Evolutionary conservation across 2,113 vertebrate genomes (phyloP).

Genomic region (Oriolus oriolus): DNA sequence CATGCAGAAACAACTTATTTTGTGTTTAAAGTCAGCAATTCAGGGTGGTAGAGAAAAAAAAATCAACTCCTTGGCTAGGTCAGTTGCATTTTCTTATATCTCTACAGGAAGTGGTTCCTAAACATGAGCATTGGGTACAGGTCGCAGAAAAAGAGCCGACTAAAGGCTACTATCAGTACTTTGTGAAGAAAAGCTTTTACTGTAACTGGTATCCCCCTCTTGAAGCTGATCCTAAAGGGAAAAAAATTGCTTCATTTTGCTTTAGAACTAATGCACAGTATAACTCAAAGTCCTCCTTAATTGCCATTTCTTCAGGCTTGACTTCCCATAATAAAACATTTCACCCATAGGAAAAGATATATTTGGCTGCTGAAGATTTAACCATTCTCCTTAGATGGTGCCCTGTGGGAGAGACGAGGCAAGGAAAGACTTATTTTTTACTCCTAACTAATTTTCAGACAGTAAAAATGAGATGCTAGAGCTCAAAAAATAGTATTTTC

Average conservation of each 20-base stretch:
- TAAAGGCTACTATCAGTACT: background rate
- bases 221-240: background rate
- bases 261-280: background rate
- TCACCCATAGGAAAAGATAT: background rate
- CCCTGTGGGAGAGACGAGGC: background rate
- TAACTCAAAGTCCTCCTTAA: slow-evolving; percentile 39
- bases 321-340: background rate
- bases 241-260: background rate
- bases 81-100: background rate
- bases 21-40: background rate
- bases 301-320: slow-evolving; percentile 24
- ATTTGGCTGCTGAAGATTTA: background rate
- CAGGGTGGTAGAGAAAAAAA: background rate
- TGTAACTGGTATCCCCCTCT: background rate
- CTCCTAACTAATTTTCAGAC: background rate
- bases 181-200: background rate
- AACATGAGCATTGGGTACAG: background rate
- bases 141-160: background rate
- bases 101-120: background rate
- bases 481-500: background rate
- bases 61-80: background rate
- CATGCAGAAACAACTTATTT: background rate
- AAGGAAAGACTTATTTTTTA: background rate
- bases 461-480: background rate
- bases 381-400: background rate